phyloP scores from a whole-genome alignment of 2,113 vertebrate species.

The Typhlomys cinereus region DNA sequence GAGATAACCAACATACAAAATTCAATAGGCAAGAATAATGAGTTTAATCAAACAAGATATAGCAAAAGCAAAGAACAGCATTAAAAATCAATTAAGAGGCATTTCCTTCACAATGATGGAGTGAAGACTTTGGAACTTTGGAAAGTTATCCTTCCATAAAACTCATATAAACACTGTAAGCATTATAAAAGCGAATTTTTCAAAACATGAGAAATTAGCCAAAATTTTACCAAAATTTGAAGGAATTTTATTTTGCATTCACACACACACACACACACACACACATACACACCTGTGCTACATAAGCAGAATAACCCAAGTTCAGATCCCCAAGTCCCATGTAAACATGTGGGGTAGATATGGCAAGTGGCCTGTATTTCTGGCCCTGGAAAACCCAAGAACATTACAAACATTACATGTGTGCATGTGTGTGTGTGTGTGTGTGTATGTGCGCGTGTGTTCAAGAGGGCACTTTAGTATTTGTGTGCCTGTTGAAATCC shows the following conservation, averaged over 20 bases:
- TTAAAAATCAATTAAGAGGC: not conserved
- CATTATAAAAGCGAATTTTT: conserved; percentile 1
- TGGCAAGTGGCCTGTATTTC: too few relatives aligned
- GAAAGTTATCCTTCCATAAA: not conserved
- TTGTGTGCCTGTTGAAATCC: too few relatives aligned
- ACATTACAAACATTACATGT: too few relatives aligned
- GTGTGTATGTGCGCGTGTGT: too few relatives aligned
- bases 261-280: too few relatives aligned
- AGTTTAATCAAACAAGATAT: not conserved
- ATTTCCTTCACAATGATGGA: not conserved
- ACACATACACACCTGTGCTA: too few relatives aligned
- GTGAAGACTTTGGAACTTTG: not conserved
- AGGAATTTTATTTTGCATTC: not conserved
- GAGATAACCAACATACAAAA: not conserved
- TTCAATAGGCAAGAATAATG: not conserved
- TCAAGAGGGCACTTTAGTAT: too few relatives aligned
- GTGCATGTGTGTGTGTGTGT: too few relatives aligned
- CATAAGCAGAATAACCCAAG: too few relatives aligned
- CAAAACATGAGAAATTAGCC: not conserved
- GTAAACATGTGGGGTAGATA: too few relatives aligned
- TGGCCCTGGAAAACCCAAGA: too few relatives aligned
- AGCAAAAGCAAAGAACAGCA: not conserved
- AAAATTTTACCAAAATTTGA: not conserved
- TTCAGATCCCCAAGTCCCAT: too few relatives aligned
- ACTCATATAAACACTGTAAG: not conserved